phyloP scores from a whole-genome alignment of 2,888 invertebrate species.

The Platycheirus rosarum region DNA sequence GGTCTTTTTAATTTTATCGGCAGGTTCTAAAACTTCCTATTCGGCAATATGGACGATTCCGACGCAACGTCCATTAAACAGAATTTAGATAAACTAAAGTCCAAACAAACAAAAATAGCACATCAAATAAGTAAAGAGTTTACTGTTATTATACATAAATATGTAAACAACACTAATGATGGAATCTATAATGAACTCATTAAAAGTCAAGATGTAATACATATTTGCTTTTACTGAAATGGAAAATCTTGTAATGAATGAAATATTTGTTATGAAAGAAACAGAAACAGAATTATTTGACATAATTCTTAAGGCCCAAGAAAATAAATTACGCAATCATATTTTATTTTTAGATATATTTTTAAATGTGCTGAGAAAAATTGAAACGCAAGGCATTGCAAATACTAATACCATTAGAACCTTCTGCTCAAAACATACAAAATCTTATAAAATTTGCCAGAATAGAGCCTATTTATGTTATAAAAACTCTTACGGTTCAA shows the following conservation, averaged over 20 bases:
- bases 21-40: not conserved
- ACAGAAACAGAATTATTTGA: slow-evolving; percentile 6
- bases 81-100: not conserved
- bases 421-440: slow-evolving; percentile 13
- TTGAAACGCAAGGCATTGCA: slow-evolving; percentile 3
- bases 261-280: slow-evolving; percentile 9
- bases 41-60: slow-evolving; percentile 9
- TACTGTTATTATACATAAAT: not conserved
- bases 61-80: not conserved
- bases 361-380: slow-evolving; percentile 11
- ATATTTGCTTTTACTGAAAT: slow-evolving; percentile 4
- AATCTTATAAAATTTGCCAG: slow-evolving; percentile 1
- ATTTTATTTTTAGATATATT: slow-evolving; percentile 20
- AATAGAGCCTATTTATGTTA: slow-evolving; percentile 6
- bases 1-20: slow-evolving; percentile 1
- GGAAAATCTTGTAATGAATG: slow-evolving; percentile 17
- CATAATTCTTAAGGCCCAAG: slow-evolving; percentile 1
- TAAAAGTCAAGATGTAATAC: not conserved
- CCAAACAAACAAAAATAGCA: slow-evolving; percentile 9
- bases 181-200: slow-evolving; percentile 1
- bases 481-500: not conserved
- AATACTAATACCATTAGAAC: slow-evolving; percentile 7
- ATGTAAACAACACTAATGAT: slow-evolving; percentile 2
- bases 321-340: slow-evolving; percentile 4
- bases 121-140: slow-evolving; percentile 8